These are phyloP conservation scores for Cylindroiulus punctatus DNA, from an alignment of 2,888 invertebrate species.

Conservation along the genomic window DNA sequence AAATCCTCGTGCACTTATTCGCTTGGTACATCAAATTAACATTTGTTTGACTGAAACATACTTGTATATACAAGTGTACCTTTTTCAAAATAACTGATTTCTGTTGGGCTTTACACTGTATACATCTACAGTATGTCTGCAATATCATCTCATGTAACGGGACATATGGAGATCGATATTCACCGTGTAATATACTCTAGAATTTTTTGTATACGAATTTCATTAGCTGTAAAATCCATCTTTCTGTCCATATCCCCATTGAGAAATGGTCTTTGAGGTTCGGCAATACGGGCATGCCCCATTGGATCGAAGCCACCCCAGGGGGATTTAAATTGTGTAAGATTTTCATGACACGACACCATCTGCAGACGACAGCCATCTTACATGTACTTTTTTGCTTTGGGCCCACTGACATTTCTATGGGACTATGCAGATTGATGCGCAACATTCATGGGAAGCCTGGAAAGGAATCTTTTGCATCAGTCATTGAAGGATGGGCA, in stretches of 20 bases:
- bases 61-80: too few species aligned
- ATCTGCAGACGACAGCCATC: slow-evolving; percentile 34
- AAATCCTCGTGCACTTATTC: too few species aligned
- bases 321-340: slow-evolving; percentile 13
- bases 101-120: too few species aligned
- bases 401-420: not conserved
- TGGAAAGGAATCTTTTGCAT: slow-evolving; percentile 7
- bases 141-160: too few species aligned
- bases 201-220: not conserved
- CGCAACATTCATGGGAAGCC: slow-evolving; percentile 12
- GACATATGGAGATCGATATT: too few species aligned
- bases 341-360: slow-evolving; percentile 32
- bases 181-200: too few species aligned
- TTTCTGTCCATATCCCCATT: not conserved
- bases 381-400: not conserved
- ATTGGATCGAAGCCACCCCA: slow-evolving; percentile 24
- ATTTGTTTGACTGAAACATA: too few species aligned
- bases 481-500: slow-evolving; percentile 37
- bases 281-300: not conserved
- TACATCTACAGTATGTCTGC: too few species aligned
- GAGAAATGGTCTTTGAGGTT: not conserved
- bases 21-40: too few species aligned
- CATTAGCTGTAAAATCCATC: slow-evolving; percentile 2
- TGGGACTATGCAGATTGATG: slow-evolving; percentile 38
- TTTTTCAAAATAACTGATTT: too few species aligned